phyloP scores from a whole-genome alignment of 2,797 vertebrate genomes.

The Apogon hyalosoma region DNA sequence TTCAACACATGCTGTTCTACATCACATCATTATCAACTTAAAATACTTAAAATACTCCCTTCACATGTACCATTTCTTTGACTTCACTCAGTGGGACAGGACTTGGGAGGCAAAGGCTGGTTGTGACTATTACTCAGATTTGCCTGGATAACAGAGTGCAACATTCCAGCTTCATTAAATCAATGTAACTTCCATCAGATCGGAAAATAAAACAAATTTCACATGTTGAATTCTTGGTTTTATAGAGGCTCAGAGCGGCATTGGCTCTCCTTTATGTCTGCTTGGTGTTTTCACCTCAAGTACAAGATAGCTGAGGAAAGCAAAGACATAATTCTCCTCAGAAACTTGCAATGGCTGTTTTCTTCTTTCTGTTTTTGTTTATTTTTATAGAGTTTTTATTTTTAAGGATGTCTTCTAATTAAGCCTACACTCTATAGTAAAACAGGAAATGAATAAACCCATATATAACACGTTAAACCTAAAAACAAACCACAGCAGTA shows the following conservation, averaged over 20 bases:
- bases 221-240: slow-evolving; percentile 2
- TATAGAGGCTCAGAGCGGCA: background rate
- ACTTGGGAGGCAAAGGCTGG: slow-evolving; percentile 23
- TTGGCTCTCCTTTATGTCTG: no score
- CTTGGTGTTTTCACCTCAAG: background rate
- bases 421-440: background rate
- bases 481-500: background rate
- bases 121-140: background rate
- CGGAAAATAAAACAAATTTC: slow-evolving; percentile 7
- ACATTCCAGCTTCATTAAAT: background rate
- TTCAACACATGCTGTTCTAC: background rate
- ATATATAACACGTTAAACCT: slow-evolving; percentile 10
- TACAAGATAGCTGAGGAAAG: slow-evolving; percentile 14
- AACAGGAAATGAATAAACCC: slow-evolving; percentile 26
- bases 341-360: background rate
- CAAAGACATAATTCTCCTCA: background rate
- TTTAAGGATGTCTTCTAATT: background rate
- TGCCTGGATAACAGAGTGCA: background rate
- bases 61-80: background rate
- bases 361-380: background rate
- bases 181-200: slow-evolving; percentile 12
- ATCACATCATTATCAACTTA: background rate
- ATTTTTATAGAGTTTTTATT: background rate
- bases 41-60: slow-evolving; percentile 8
- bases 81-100: background rate